Conservation (phyloP, 2,888 invertebrate species). For the Clepsis dumicolana region DNA sequence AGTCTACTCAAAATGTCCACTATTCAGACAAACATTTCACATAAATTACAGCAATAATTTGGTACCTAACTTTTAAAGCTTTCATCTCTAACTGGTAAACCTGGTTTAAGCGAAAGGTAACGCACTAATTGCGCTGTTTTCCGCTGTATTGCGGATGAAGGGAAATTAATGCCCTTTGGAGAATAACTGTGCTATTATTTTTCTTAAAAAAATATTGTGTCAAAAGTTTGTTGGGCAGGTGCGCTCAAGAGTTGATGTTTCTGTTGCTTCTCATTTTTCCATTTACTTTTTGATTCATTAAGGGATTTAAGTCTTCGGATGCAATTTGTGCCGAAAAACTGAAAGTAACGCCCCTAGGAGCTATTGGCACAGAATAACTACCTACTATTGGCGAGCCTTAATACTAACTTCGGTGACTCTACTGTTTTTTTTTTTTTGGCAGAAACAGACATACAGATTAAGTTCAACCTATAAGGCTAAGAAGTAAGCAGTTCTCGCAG, state of each 20-base stretch:
- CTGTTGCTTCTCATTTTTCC: background rate
- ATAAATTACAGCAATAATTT: background rate
- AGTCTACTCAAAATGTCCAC: too few relatives aligned
- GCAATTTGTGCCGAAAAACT: background rate
- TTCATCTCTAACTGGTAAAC: conserved; percentile 4
- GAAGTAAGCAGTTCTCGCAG: too few relatives aligned
- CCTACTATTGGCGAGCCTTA: too few relatives aligned
- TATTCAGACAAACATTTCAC: too few relatives aligned
- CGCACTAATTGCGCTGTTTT: conserved; percentile 78
- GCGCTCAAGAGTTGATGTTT: conserved; percentile 50
- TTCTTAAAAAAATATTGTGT: conserved; percentile 70
- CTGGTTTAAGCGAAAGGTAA: conserved; percentile 66
- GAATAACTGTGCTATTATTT: conserved; percentile 81
- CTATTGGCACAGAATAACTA: background rate
- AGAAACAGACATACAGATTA: too few relatives aligned
- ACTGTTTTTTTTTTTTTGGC: too few relatives aligned
- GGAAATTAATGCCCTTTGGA: conserved; percentile 77
- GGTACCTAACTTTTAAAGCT: background rate
- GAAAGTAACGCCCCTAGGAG: background rate
- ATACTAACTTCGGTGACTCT: too few relatives aligned
- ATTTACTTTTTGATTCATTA: background rate
- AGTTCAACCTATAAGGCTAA: too few relatives aligned
- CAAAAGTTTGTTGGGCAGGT: conserved; percentile 80
- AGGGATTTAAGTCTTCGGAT: background rate
- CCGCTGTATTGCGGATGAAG: conserved; percentile 72